These are phyloP conservation scores for Furcifer pardalis DNA, from an alignment of 2,797 vertebrate species.

Conservation along the genomic window DNA sequence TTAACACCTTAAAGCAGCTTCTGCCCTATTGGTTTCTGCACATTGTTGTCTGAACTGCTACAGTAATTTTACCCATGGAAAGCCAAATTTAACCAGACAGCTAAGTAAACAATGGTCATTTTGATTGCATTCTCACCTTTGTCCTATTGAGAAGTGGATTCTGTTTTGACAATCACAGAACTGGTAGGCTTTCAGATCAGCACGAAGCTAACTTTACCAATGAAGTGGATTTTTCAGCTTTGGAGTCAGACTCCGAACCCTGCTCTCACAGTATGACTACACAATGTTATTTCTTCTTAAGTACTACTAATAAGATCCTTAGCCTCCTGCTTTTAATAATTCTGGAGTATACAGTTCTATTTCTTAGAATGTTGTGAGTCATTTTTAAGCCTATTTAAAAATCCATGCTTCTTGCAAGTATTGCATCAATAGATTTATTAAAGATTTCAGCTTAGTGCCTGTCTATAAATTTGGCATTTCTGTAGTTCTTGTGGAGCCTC, in stretches of 20 bases:
- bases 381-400: background rate
- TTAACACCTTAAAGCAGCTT: too few species aligned
- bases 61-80: too few species aligned
- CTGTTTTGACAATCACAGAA: background rate
- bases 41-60: too few species aligned
- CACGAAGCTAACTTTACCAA: background rate
- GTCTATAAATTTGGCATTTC: too few species aligned
- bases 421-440: background rate
- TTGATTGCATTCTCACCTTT: background rate
- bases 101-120: background rate
- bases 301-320: background rate
- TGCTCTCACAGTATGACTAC: background rate
- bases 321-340: background rate
- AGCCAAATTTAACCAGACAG: background rate
- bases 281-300: conserved; percentile 1
- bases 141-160: background rate
- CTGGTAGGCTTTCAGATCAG: background rate
- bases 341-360: background rate
- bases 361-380: conserved; percentile 2
- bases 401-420: background rate
- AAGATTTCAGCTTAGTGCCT: background rate
- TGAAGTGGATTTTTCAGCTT: conserved; percentile 1
- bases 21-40: too few species aligned
- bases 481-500: too few species aligned
- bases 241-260: background rate